A percentile compares a stretch with the other conserved stretches of the same genome.
phyloP scores from a whole-genome alignment of 2,888 invertebrate genomes.

The Aporophyla lueneburgensis region DNA sequence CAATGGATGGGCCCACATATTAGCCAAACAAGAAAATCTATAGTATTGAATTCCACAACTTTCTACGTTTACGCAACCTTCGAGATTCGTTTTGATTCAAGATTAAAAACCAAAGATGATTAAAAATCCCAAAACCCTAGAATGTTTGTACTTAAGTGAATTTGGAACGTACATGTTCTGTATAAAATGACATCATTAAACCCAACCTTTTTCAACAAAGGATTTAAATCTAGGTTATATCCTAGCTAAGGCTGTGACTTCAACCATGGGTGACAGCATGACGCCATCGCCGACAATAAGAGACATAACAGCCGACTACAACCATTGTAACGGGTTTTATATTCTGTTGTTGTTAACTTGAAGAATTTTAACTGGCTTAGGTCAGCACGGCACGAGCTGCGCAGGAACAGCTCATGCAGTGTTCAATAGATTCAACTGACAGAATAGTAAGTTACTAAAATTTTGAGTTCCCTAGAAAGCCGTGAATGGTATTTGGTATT shows the following conservation, averaged over 20 bases:
- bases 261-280: conserved; percentile 47
- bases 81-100: background rate
- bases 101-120: background rate
- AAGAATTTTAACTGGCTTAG: conserved; percentile 7
- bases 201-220: conserved; percentile 35
- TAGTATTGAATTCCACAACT: too few relatives aligned
- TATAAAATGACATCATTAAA: conserved; percentile 26
- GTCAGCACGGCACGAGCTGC: background rate
- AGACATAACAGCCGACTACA: conserved; percentile 3
- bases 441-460: background rate
- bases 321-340: conserved; percentile 31
- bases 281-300: conserved; percentile 48
- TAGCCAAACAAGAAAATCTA: background rate
- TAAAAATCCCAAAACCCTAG: background rate
- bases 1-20: background rate
- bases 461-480: too few relatives aligned
- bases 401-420: background rate
- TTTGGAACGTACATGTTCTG: background rate
- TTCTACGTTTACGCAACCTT: background rate
- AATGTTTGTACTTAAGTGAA: background rate
- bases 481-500: too few relatives aligned
- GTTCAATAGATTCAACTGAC: background rate
- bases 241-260: conserved; percentile 22
- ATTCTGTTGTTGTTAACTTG: conserved; percentile 20
- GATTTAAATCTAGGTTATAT: conserved; percentile 32